phyloP scores from a whole-genome alignment of 2,797 vertebrate genomes.

The Manis javanica region DNA sequence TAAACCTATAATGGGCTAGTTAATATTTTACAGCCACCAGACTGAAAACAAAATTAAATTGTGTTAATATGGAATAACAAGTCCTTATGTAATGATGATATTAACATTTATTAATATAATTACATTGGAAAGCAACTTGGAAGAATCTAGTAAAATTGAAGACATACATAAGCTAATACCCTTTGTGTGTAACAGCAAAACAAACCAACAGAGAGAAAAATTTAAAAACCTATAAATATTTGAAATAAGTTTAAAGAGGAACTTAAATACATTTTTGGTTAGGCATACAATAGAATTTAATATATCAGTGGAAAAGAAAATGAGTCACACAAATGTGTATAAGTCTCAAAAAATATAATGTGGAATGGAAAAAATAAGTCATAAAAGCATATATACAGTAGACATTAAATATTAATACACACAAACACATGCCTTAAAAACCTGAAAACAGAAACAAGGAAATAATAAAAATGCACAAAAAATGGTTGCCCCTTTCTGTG shows the following conservation, averaged over 20 bases:
- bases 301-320: neutral
- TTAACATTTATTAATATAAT: neutral
- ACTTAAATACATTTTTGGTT: neutral
- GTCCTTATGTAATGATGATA: neutral
- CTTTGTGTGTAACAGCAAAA: neutral
- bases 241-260: neutral
- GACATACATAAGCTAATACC: neutral
- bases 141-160: neutral
- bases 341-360: neutral
- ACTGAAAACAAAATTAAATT: neutral
- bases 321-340: neutral
- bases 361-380: neutral
- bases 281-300: neutral
- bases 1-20: neutral
- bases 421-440: neutral
- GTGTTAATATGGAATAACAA: neutral
- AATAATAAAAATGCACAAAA: fast-evolving
- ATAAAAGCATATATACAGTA: neutral
- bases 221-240: neutral
- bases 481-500: no score
- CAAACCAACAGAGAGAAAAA: neutral
- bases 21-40: neutral
- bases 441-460: neutral
- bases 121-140: neutral
- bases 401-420: neutral